Evolutionary conservation across 2,797 vertebrate species (phyloP), one percentile per base, ranked within the genome.

Genomic region (Pygocentrus nattereri): DNA sequence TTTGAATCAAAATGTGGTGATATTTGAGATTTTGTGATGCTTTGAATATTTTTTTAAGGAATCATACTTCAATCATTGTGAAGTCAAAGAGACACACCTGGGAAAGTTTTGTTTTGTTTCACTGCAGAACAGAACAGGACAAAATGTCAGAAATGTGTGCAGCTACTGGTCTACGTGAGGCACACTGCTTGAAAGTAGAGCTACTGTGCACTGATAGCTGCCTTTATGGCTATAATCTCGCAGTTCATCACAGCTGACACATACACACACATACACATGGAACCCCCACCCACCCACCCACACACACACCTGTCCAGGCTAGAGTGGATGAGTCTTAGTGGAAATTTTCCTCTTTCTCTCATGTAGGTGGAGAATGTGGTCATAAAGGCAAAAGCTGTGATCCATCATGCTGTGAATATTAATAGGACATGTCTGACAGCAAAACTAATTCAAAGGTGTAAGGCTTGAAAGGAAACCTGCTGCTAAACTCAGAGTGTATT

Each of bases 341-440:
- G 70, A 72, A 72, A 72, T 72, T 54, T 54, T 18, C 54, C 38
- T 23, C 27, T 15, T n/a, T 56, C 70, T 25, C 31, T 65, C 19
- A 25, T 15, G 49, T n/a, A 47, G 61, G 50, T 58, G 38, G 70
- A 54, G 59, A 65, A 16, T 13, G 8, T 18, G 62, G 70, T 74
- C 78, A n/a, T 74, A 31, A 74, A 56, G 70, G 54, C 52, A 19
- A 73, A 69, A 69, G 30, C 72, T 75, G 79, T 69, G 79, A 81
- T 75, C 79, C n/a, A 27, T 75, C 79, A 69, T 44, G 41, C 54
- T 59, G 54, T 31, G 34, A 69, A 73, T 78, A 78, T 82, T 82
- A 73, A 76, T 54, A 65, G 58, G 49, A 65, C 8, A 62, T 52
- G 59, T 75, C 62, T 72, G 76, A 79, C 76, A 52, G 52, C 67